Evolutionary conservation across 2,113 vertebrate genomes (phyloP).

Genomic region (Daboia siamensis): DNA sequence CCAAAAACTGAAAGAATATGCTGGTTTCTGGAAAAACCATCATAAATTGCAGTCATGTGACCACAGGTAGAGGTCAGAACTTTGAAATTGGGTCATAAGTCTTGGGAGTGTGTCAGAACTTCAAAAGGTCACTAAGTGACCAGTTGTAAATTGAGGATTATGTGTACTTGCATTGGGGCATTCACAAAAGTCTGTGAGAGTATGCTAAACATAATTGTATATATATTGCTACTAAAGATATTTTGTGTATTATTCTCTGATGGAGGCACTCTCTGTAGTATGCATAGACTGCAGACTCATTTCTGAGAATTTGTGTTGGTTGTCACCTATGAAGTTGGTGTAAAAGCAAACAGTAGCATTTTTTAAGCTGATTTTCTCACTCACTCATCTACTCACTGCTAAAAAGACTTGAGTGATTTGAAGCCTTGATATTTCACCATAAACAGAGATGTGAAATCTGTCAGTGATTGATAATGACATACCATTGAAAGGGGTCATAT

Average conservation of each 20-base stretch:
- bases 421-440: not conserved
- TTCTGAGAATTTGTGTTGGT: not conserved
- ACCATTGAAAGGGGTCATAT: not conserved
- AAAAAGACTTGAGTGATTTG: not conserved
- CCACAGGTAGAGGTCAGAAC: not conserved
- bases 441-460: constrained; percentile 2
- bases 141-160: not conserved
- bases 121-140: not conserved
- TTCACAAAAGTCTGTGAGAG: constrained; percentile 27
- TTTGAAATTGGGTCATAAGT: not conserved
- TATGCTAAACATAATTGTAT: not conserved
- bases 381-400: not conserved
- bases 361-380: not conserved
- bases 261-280: not conserved
- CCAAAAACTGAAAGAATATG: too few species aligned
- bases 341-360: not conserved
- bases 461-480: not conserved
- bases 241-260: not conserved
- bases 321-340: not conserved
- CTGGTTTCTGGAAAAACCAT: too few species aligned
- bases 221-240: not conserved
- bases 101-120: not conserved
- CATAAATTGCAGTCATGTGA: not conserved
- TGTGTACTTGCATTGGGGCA: not conserved
- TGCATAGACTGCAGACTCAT: not conserved